Evolutionary conservation across 2,888 invertebrate genomes (phyloP).

Genomic region (Lissocephala sabroskyi): DNA sequence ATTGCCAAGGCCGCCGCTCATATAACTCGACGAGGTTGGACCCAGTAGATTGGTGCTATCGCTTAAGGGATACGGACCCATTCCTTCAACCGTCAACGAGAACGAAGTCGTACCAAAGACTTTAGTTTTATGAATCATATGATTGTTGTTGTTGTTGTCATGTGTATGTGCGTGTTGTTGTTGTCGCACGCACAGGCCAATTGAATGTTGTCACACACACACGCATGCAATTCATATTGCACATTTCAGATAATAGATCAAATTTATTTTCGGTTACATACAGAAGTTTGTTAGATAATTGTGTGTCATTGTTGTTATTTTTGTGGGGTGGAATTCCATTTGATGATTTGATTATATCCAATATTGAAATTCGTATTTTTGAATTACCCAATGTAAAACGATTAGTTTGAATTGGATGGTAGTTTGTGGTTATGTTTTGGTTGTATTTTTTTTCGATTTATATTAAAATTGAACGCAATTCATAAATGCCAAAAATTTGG

Average conservation of each 20-base stretch:
- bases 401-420: conserved; percentile 22
- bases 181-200: conserved; percentile 10
- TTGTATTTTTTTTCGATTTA: conserved; percentile 28
- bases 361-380: conserved; percentile 18
- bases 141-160: too few species aligned
- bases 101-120: conserved; percentile 73
- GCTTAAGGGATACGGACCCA: conserved; percentile 73
- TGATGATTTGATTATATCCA: conserved; percentile 38
- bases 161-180: too few species aligned
- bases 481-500: conserved; percentile 29
- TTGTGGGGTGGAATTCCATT: conserved; percentile 33
- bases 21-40: conserved; percentile 67
- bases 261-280: conserved; percentile 41
- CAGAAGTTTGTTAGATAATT: conserved; percentile 28
- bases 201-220: too few species aligned
- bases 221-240: conserved; percentile 32
- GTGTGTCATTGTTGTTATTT: conserved; percentile 30
- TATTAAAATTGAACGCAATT: conserved; percentile 34
- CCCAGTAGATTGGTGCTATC: conserved; percentile 73
- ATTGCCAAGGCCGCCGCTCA: conserved; percentile 43
- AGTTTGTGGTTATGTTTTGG: conserved; percentile 26
- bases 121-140: conserved; percentile 59
- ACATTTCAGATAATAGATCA: conserved; percentile 10
- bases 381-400: conserved; percentile 12
- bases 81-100: conserved; percentile 73